Conservation (phyloP, 2,888 invertebrate genomes). For the Rhaphigaster nebulosa region DNA sequence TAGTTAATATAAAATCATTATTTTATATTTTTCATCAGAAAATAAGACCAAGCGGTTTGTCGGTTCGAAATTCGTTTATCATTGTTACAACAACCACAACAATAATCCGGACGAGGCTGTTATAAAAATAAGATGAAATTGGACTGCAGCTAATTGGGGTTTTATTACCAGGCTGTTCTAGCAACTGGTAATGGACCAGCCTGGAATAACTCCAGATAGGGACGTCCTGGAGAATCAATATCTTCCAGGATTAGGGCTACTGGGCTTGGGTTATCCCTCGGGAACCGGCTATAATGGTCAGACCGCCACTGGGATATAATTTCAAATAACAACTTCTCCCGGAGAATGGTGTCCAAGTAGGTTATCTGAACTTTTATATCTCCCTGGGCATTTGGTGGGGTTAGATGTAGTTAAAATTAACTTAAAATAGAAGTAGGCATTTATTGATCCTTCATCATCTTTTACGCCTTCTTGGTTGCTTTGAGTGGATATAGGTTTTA, state of each 20-base stretch:
- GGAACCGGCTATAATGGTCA: slow-evolving; percentile 36
- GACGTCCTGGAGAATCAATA: slow-evolving; percentile 37
- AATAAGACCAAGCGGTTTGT: not conserved
- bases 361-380: not conserved
- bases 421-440: not conserved
- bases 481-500: not conserved
- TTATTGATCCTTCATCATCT: not conserved
- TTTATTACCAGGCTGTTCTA: slow-evolving; percentile 1
- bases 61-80: not conserved
- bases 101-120: not conserved
- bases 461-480: not conserved
- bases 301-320: slow-evolving; percentile 1
- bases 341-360: slow-evolving; percentile 19
- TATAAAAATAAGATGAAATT: slow-evolving; percentile 28
- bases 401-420: not conserved
- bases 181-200: not conserved
- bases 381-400: not conserved
- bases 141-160: not conserved
- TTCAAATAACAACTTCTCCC: slow-evolving; percentile 35
- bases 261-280: slow-evolving; percentile 13
- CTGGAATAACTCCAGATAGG: slow-evolving; percentile 40
- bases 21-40: not conserved
- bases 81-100: not conserved
- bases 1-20: not conserved
- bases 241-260: slow-evolving; percentile 34